Evolutionary conservation across 64 coral and sea anemone genomes (phyloP).

Genomic region (Platygyra sinensis): DNA sequence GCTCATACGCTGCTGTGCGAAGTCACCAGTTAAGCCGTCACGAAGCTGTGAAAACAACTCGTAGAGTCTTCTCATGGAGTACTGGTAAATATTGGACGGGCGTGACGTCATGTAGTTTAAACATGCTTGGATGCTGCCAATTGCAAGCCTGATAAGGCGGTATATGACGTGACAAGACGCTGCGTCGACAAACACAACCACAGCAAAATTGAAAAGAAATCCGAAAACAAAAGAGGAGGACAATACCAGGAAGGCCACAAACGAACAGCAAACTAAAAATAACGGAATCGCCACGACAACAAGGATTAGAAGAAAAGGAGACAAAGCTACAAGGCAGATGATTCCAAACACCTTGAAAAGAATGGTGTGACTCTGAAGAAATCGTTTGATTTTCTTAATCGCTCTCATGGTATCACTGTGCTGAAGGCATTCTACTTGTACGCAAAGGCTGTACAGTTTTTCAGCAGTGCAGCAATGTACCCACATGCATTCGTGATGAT

Average conservation of each 20-base stretch:
- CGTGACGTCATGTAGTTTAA: background rate
- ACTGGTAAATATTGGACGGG: background rate
- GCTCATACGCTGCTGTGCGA: background rate
- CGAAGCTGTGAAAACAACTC: slow-evolving; percentile 1
- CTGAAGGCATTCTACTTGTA: slow-evolving; percentile 6
- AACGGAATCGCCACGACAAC: background rate
- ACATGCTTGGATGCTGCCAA: background rate
- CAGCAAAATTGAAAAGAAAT: background rate
- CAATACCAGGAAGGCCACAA: background rate
- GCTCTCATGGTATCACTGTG: background rate
- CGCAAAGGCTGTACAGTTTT: background rate
- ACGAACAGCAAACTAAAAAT: background rate
- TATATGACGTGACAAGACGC: background rate
- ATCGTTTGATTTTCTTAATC: background rate
- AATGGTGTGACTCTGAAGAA: background rate
- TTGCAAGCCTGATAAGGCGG: background rate
- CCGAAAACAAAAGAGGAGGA: background rate
- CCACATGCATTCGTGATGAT: background rate
- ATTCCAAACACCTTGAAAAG: background rate
- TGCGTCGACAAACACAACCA: background rate
- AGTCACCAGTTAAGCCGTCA: background rate
- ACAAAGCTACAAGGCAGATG: background rate
- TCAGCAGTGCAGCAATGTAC: background rate
- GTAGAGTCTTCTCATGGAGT: background rate
- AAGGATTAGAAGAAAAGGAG: background rate